Percentiles rank a stretch among this genome's conserved stretches.
Evolutionary conservation across 2,113 vertebrate species (phyloP).

Genomic region (Hemiprocne comata): DNA sequence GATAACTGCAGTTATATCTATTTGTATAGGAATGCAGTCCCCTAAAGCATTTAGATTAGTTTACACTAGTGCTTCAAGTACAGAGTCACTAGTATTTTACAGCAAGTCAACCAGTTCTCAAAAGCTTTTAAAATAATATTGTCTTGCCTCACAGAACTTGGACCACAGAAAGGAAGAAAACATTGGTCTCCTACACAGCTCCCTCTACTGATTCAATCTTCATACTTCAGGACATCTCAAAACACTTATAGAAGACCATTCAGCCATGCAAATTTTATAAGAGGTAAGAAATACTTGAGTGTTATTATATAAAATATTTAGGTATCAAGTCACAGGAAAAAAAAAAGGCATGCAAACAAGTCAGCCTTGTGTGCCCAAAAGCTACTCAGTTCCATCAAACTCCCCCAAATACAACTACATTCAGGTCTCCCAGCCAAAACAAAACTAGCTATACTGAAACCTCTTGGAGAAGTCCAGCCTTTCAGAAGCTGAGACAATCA

Average conservation of each 20-base stretch:
- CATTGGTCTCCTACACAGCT: not conserved
- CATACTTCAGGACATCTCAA: not conserved
- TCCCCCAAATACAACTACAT: not conserved
- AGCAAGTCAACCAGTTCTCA: not conserved
- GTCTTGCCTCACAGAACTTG: not conserved
- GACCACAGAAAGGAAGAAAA: not conserved
- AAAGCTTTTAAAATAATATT: not conserved
- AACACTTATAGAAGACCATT: not conserved
- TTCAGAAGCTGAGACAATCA: not conserved
- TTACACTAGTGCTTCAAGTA: not conserved
- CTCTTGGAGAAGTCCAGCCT: not conserved
- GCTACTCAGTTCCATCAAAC: not conserved
- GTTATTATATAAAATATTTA: not conserved
- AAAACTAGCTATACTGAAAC: not conserved
- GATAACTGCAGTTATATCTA: not conserved
- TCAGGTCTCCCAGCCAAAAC: not conserved
- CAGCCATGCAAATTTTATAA: not conserved
- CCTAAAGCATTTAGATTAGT: not conserved
- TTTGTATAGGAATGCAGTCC: not conserved
- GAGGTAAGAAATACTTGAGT: not conserved
- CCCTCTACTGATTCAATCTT: not conserved
- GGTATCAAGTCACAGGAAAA: not conserved
- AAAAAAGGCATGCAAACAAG: not conserved
- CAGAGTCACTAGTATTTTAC: not conserved
- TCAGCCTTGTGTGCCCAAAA: not conserved